Evolutionary conservation across 30 jellyfish, hydroid and myxozoan genomes (phyloP).

Genomic region (Chrysaora quinquecirrha): DNA sequence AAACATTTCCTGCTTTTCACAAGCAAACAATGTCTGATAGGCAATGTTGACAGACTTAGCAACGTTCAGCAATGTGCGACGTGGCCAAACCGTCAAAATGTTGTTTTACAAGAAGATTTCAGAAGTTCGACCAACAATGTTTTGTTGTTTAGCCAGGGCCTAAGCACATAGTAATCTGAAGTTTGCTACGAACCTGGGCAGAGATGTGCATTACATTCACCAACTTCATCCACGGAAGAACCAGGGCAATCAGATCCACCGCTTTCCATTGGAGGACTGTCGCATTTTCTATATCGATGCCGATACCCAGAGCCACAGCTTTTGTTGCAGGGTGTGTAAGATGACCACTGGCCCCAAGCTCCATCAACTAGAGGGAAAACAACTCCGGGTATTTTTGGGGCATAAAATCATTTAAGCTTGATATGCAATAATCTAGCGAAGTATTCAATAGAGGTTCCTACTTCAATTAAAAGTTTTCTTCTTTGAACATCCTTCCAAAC

Average conservation of each 20-base stretch:
- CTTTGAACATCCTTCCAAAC: neutral
- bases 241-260: constrained; percentile 82
- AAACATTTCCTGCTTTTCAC: neutral
- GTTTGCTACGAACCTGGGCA: constrained; percentile 61
- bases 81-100: neutral
- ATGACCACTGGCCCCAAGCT: constrained; percentile 72
- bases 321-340: constrained; percentile 21
- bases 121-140: no score
- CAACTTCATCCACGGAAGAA: constrained; percentile 33
- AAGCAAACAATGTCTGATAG: neutral
- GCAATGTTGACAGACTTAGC: no score
- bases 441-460: neutral
- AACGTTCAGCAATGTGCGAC: neutral
- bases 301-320: constrained; percentile 76
- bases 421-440: neutral
- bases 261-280: constrained; percentile 49
- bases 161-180: neutral
- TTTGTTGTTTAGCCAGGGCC: no score
- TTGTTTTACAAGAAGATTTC: neutral
- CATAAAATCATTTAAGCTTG: neutral
- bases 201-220: constrained; percentile 69
- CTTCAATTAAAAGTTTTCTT: neutral
- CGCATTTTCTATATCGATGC: constrained; percentile 50
- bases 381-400: neutral
- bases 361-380: constrained; percentile 56